Evolutionary conservation across 2,888 invertebrate genomes (phyloP).

Genomic region (Diabrotica balteata): DNA sequence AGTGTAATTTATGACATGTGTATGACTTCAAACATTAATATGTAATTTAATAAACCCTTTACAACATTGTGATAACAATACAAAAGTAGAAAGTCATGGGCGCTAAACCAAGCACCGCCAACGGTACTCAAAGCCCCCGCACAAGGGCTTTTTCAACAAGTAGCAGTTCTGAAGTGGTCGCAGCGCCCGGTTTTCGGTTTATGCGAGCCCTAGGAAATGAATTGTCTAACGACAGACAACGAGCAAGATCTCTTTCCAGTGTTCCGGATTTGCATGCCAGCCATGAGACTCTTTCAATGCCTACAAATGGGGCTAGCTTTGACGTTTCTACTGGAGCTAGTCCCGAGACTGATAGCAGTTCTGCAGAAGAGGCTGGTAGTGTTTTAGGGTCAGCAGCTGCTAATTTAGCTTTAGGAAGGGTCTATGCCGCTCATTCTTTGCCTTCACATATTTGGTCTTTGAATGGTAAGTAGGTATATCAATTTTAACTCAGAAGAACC

Average conservation of each 20-base stretch:
- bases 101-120: constrained; percentile 84
- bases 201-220: constrained; percentile 67
- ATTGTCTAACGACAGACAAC: constrained; percentile 78
- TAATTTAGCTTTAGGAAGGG: constrained; percentile 73
- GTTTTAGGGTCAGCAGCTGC: constrained; percentile 59
- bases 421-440: constrained; percentile 87
- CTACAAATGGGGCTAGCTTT: constrained; percentile 69
- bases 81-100: constrained; percentile 67
- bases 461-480: constrained; percentile 71
- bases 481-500: too few relatives aligned
- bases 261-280: constrained; percentile 75
- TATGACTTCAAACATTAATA: constrained; percentile 38
- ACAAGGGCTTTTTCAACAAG: constrained; percentile 79
- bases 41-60: constrained; percentile 39
- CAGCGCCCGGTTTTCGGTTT: constrained; percentile 50
- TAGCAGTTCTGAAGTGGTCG: constrained; percentile 57
- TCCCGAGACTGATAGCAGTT: constrained; percentile 73
- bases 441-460: constrained; percentile 93
- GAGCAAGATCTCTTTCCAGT: constrained; percentile 68
- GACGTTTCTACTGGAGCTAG: constrained; percentile 71
- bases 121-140: constrained; percentile 76
- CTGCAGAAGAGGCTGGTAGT: constrained; percentile 67
- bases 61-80: constrained; percentile 19
- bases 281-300: constrained; percentile 57
- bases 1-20: constrained; percentile 61